These are phyloP conservation scores for Notospermus geniculatus DNA, from an alignment of 1,140 invertebrate genomes.

Conservation along the genomic window DNA sequence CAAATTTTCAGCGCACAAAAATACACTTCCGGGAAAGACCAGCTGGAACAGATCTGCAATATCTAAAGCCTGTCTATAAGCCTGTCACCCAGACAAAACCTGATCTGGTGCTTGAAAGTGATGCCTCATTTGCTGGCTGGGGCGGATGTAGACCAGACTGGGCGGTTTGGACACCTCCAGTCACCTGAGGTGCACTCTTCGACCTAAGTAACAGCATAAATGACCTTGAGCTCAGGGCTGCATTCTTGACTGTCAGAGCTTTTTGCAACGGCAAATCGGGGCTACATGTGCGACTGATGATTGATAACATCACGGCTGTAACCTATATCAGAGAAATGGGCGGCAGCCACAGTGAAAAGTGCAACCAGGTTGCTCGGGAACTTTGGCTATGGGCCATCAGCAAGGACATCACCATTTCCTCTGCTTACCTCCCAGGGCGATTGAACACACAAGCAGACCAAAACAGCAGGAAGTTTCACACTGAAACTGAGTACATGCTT, in stretches of 20 bases:
- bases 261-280: background rate
- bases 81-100: background rate
- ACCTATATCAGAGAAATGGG: background rate
- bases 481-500: background rate
- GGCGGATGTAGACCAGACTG: background rate
- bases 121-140: background rate
- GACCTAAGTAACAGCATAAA: too few relatives aligned
- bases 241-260: background rate
- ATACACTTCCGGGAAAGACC: too few relatives aligned
- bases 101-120: background rate
- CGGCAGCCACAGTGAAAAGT: background rate
- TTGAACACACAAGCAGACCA: too few relatives aligned
- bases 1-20: too few relatives aligned
- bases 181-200: too few relatives aligned
- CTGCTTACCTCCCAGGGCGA: too few relatives aligned
- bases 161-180: too few relatives aligned
- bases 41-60: too few relatives aligned
- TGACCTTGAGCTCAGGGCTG: background rate
- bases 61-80: too few relatives aligned
- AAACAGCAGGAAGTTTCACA: background rate
- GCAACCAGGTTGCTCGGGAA: background rate
- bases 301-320: slow-evolving; percentile 1
- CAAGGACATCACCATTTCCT: too few relatives aligned
- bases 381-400: too few relatives aligned
- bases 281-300: background rate